Percentiles rank a stretch among this genome's conserved stretches.
phyloP scores from a whole-genome alignment of 2,113 vertebrate genomes.

The Furnarius figulus region DNA sequence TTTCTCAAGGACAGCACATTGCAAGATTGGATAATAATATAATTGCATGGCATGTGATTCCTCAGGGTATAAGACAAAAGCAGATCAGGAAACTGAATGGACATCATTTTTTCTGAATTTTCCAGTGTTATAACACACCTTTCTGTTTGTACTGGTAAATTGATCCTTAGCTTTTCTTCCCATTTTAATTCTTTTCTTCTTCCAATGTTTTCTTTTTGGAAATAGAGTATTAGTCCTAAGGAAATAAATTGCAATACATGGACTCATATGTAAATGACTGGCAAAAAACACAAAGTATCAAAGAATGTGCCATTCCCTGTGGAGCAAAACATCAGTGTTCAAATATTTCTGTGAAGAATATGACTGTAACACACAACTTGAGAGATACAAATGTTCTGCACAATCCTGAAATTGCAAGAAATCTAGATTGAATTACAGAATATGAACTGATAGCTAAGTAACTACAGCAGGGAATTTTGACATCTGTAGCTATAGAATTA shows the following conservation, averaged over 20 bases:
- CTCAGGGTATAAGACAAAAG: neutral
- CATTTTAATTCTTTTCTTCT: fast-evolving
- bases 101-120: neutral
- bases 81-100: neutral
- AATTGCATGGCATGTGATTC: neutral
- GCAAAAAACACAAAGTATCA: neutral
- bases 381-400: neutral
- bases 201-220: neutral
- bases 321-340: neutral
- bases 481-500: neutral
- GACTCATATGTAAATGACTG: neutral
- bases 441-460: neutral
- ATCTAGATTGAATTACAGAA: neutral
- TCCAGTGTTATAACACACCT: neutral
- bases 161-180: neutral
- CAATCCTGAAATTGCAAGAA: neutral
- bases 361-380: neutral
- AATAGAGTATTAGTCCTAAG: neutral
- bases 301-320: neutral
- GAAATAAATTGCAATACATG: neutral
- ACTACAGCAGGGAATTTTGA: neutral
- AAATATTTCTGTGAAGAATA: neutral
- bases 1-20: neutral
- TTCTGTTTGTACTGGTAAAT: neutral
- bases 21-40: neutral